A percentile compares a stretch with the other conserved stretches of the same genome.
Evolutionary conservation across 1,140 invertebrate species (phyloP).

Genomic region (Oscheius sp.): DNA sequence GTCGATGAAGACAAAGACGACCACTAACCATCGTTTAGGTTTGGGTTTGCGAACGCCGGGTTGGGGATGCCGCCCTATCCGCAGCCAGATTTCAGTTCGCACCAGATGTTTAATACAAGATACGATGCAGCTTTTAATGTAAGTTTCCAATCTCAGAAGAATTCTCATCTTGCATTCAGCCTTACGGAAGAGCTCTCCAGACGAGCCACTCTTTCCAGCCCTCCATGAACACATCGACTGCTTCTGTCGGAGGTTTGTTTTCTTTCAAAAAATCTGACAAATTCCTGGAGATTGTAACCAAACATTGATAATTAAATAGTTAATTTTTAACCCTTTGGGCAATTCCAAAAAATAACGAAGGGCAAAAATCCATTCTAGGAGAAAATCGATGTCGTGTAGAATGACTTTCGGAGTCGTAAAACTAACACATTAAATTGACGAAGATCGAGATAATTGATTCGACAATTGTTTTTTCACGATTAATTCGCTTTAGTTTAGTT

Average conservation of each 20-base stretch:
- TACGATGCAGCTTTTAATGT: conserved; percentile 37
- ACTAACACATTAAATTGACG: too few species aligned
- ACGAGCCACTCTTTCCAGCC: conserved; percentile 25
- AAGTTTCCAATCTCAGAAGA: not conserved
- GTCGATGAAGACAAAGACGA: not conserved
- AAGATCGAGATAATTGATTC: too few species aligned
- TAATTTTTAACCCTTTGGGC: too few species aligned
- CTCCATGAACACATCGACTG: conserved; percentile 20
- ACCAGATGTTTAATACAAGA: conserved; percentile 37
- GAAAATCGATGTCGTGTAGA: too few species aligned
- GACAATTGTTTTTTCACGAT: too few species aligned
- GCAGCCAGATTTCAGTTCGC: conserved; percentile 31
- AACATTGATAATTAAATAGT: too few species aligned
- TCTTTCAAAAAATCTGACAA: not conserved
- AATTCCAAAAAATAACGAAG: too few species aligned
- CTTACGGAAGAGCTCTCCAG: conserved; percentile 2
- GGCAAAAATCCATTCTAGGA: too few species aligned
- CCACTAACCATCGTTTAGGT: conserved; percentile 2
- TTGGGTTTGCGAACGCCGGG: conserved; percentile 32
- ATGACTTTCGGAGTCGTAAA: too few species aligned
- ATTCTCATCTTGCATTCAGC: not conserved
- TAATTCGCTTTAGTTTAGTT: too few species aligned
- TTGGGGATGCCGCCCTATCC: conserved; percentile 37
- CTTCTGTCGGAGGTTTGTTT: conserved; percentile 17
- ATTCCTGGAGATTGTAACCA: too few species aligned